phyloP scores from a whole-genome alignment of 2,888 invertebrate species.

The Brachycybe producta region DNA sequence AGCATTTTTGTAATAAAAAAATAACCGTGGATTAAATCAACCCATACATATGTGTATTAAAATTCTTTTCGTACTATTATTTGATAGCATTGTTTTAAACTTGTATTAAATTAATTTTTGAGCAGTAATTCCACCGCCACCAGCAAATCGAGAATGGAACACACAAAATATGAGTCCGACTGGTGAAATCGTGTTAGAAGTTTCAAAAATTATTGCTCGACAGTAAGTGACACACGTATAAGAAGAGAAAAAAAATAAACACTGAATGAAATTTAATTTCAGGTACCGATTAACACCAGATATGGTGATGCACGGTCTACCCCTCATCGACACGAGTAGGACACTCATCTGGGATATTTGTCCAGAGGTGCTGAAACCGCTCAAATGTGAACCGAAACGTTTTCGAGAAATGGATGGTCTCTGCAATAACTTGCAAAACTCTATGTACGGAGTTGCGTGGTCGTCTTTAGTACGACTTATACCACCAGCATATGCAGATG shows the following conservation, averaged over 20 bases:
- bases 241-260: too few species aligned
- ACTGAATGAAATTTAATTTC: slow-evolving; percentile 11
- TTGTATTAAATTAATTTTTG: not conserved
- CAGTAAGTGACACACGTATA: slow-evolving; percentile 22
- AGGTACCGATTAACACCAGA: slow-evolving; percentile 31
- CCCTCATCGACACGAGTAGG: slow-evolving; percentile 32
- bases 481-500: slow-evolving; percentile 27
- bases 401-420: slow-evolving; percentile 33
- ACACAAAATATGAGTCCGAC: slow-evolving; percentile 22
- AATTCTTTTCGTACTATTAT: too few species aligned
- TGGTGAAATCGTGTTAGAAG: slow-evolving; percentile 24
- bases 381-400: slow-evolving; percentile 28
- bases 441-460: slow-evolving; percentile 34
- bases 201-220: slow-evolving; percentile 23
- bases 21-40: too few species aligned
- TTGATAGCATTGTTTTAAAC: too few species aligned
- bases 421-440: slow-evolving; percentile 37
- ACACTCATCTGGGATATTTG: slow-evolving; percentile 33
- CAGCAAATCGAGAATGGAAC: slow-evolving; percentile 19
- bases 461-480: slow-evolving; percentile 26
- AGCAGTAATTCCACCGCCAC: slow-evolving; percentile 16
- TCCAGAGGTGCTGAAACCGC: slow-evolving; percentile 30
- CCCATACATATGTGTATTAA: too few species aligned
- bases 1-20: too few species aligned
- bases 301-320: slow-evolving; percentile 32